phyloP scores from a whole-genome alignment of 2,888 invertebrate genomes.

The Apodemia mormo region DNA sequence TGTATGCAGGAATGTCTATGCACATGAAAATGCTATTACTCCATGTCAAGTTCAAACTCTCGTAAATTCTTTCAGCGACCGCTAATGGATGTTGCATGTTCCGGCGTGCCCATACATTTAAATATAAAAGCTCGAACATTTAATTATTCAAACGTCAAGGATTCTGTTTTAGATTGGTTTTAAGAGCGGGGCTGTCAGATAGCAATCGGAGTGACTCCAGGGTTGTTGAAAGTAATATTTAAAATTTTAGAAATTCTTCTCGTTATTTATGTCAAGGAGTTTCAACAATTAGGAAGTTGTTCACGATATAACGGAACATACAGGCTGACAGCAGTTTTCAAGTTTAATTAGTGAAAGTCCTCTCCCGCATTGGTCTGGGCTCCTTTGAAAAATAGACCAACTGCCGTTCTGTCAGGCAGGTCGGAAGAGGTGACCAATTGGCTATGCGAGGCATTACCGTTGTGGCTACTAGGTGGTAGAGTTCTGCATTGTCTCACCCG shows the following conservation, averaged over 20 bases:
- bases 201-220: background rate
- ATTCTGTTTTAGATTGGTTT: background rate
- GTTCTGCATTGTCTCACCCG: no score
- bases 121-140: background rate
- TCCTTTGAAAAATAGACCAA: no score
- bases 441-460: no score
- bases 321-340: no score
- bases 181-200: background rate
- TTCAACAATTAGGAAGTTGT: no score
- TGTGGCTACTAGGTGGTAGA: no score
- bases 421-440: no score
- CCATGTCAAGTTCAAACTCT: conserved; percentile 22
- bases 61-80: conserved; percentile 22
- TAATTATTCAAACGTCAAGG: background rate
- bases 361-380: no score
- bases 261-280: background rate
- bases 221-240: background rate
- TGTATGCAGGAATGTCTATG: conserved; percentile 10
- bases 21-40: conserved; percentile 17
- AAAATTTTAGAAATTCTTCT: background rate
- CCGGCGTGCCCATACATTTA: background rate
- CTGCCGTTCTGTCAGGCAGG: no score
- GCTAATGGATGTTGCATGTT: conserved; percentile 25
- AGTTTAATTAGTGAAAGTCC: no score
- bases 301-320: no score